Evolutionary conservation across 2,888 invertebrate genomes (phyloP).

Genomic region (Campoplex nolae): DNA sequence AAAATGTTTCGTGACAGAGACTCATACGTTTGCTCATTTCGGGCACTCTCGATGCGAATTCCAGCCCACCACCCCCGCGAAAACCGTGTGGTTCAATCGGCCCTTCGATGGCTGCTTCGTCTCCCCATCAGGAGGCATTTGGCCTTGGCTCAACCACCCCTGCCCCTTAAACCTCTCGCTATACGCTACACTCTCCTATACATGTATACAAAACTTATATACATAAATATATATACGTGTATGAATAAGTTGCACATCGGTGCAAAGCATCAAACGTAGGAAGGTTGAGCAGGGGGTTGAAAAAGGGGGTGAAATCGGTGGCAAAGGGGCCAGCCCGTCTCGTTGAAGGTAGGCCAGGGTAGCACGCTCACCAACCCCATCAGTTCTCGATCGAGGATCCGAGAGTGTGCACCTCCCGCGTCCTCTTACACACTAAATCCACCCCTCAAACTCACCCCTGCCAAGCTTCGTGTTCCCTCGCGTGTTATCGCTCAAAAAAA

Average conservation of each 20-base stretch:
- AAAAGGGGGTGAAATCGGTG: slow-evolving; percentile 57
- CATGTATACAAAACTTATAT: neutral
- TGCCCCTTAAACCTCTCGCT: slow-evolving; percentile 67
- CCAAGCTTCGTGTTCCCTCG: slow-evolving; percentile 34
- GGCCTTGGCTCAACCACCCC: slow-evolving; percentile 71
- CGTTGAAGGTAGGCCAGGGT: slow-evolving; percentile 66
- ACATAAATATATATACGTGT: slow-evolving; percentile 7
- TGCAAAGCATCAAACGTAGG: slow-evolving; percentile 46
- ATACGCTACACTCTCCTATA: slow-evolving; percentile 15
- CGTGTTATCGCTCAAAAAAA: slow-evolving; percentile 23
- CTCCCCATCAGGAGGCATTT: slow-evolving; percentile 28
- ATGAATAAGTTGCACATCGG: slow-evolving; percentile 21
- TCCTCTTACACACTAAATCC: slow-evolving; percentile 17
- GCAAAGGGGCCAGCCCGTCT: slow-evolving; percentile 51
- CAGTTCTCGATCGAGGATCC: slow-evolving; percentile 71
- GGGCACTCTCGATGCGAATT: slow-evolving; percentile 48
- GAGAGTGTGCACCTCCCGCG: slow-evolving; percentile 63
- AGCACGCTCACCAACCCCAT: slow-evolving; percentile 69
- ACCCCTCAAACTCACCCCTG: slow-evolving; percentile 30
- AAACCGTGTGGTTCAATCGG: slow-evolving; percentile 57
- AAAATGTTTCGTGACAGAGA: slow-evolving; percentile 35
- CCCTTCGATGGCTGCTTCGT: slow-evolving; percentile 51
- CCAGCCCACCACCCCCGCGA: slow-evolving; percentile 39
- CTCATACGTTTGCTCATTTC: slow-evolving; percentile 43
- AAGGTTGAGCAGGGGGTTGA: slow-evolving; percentile 58